Evolutionary conservation across 2,888 invertebrate genomes (phyloP).

Genomic region (Dioctria rufipes): DNA sequence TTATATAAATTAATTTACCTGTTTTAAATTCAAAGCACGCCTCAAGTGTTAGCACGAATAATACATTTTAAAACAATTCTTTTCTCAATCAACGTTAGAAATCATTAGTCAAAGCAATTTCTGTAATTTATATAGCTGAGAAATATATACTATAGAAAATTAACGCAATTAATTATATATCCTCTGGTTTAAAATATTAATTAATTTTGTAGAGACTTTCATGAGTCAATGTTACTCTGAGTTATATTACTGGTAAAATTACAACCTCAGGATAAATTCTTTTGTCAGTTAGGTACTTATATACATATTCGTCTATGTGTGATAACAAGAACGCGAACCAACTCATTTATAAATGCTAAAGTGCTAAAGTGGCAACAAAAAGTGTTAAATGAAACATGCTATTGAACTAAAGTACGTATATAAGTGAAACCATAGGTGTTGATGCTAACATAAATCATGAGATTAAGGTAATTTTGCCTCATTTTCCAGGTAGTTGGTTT

Average conservation of each 20-base stretch:
- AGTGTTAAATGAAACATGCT: neutral
- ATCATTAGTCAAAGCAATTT: neutral
- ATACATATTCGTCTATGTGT: neutral
- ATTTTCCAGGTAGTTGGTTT: constrained; percentile 30
- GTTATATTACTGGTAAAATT: neutral
- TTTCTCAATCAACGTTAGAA: neutral
- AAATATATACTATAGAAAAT: neutral
- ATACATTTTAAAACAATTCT: neutral
- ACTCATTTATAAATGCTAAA: neutral
- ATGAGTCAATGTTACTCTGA: neutral
- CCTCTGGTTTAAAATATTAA: constrained; percentile 22
- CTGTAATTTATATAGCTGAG: neutral
- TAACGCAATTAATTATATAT: constrained; percentile 26
- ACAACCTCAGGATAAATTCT: neutral
- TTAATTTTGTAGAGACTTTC: neutral
- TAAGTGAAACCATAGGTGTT: constrained; percentile 5
- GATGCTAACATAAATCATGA: constrained; percentile 31
- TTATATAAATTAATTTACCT: neutral
- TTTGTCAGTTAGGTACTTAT: neutral
- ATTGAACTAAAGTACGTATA: neutral
- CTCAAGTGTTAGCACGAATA: neutral
- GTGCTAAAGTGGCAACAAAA: neutral
- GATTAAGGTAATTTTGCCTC: constrained; percentile 41
- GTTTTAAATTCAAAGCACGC: neutral
- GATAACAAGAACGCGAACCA: neutral